Evolutionary conservation across 1,140 invertebrate genomes (phyloP), one percentile per base, ranked within the genome.

Genomic region (Phymorhynchus buccinoides): DNA sequence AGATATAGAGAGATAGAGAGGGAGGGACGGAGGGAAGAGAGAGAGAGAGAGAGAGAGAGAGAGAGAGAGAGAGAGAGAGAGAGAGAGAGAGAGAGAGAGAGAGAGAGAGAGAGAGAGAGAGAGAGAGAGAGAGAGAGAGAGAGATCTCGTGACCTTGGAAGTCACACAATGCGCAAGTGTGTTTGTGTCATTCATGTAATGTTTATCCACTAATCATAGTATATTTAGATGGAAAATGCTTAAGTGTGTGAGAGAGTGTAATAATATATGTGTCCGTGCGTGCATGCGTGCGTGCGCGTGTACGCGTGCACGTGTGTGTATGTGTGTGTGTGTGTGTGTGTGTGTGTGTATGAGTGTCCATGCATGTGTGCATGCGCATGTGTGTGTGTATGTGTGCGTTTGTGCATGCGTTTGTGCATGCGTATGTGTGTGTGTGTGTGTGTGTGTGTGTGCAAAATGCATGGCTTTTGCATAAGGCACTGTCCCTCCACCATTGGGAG

Each of bases 371-470:
- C 62, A 27, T 22, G 62, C 62, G 18, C 62, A 6, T 6, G 62
- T 27, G 62, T 27, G 22, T 27, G 62, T 27, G 62, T 66, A 27
- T 66, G 62, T 7, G 62, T 66, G 62, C n/a, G 22, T 66, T 9
- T 66, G 62, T 66, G 62, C n/a, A 27, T 66, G 62, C n/a, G 62
- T 66, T 22, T 66, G 62, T 66, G 62, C n/a, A 27, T 27, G 62
- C n/a, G 62, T 66, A 27, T 66, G 62, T 66, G 62, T 66, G 62
- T 66, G 62, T 66, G 62, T 66, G 62, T 27, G 62, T 27, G 62
- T 27, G 62, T 66, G 62, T 66, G 62, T 66, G 62, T 66, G 7
- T 48, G 44, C 44, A 48, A 6, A 18, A n/a, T n/a, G n/a, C n/a
- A n/a, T n/a, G n/a, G n/a, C n/a, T n/a, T n/a, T n/a, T n/a, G n/a